phyloP scores from a whole-genome alignment of 2,113 vertebrate species.

The Malurus melanocephalus region DNA sequence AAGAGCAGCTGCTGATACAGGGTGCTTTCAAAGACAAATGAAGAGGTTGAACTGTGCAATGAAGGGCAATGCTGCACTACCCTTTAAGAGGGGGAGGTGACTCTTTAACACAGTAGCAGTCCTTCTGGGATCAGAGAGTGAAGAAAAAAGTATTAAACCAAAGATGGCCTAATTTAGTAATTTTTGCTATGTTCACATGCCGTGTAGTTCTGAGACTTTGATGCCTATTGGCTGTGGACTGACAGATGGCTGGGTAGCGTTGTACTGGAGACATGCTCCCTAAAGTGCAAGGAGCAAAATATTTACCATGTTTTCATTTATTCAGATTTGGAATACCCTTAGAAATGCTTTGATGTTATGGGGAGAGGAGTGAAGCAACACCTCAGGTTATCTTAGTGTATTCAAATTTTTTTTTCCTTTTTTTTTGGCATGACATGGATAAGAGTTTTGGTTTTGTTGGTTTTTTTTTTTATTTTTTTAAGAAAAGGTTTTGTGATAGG shows the following conservation, averaged over 20 bases:
- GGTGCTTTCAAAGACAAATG: conserved; percentile 26
- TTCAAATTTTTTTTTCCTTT: not conserved
- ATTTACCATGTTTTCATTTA: not conserved
- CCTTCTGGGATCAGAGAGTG: not conserved
- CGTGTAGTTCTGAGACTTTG: not conserved
- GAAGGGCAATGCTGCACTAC: not conserved
- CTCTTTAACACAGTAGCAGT: not conserved
- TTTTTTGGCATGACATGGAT: not conserved
- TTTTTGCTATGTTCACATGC: not conserved
- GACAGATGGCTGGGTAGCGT: not conserved
- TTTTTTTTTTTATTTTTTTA: no score
- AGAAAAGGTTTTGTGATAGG: not conserved
- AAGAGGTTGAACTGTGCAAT: not conserved
- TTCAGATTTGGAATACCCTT: not conserved
- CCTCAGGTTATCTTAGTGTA: not conserved
- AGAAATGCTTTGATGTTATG: not conserved
- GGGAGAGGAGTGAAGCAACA: not conserved
- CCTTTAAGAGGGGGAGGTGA: not conserved
- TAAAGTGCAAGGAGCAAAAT: not conserved
- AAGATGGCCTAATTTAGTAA: not conserved
- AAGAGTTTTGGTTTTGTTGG: not conserved
- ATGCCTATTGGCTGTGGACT: not conserved
- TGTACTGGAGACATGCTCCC: not conserved
- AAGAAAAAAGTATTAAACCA: not conserved
- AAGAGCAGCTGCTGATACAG: not conserved